A percentile compares a stretch with the other conserved stretches of the same genome.
phyloP scores from a whole-genome alignment of 2,888 invertebrate genomes.

The Idaea straminata region DNA sequence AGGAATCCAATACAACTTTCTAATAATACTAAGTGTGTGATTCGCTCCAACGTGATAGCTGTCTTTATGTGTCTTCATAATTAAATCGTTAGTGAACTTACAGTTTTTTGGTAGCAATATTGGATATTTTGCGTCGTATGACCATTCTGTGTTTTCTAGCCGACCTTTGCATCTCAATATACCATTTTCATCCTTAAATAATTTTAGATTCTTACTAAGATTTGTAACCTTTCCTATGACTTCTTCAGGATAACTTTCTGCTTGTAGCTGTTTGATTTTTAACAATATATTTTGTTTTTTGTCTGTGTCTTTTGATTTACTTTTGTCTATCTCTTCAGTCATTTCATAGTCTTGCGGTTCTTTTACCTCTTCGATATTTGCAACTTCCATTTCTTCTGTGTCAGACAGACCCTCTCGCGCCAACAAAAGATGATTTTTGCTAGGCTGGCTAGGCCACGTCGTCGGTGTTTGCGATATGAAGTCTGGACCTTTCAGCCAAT shows the following conservation, averaged over 20 bases:
- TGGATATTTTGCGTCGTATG: not conserved
- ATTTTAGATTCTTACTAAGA: conserved; percentile 13
- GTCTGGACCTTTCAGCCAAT: conserved; percentile 9
- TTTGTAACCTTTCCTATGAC: conserved; percentile 12
- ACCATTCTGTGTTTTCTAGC: not conserved
- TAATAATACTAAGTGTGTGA: too few relatives aligned
- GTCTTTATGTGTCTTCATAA: conserved; percentile 17
- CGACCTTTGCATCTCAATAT: conserved; percentile 22
- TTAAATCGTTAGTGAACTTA: conserved; percentile 16
- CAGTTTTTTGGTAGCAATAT: conserved; percentile 13
- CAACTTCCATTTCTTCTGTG: not conserved
- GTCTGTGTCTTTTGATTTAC: conserved; percentile 1
- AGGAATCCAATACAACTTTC: too few relatives aligned
- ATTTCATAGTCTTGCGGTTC: too few relatives aligned
- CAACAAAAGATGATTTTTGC: not conserved
- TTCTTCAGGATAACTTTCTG: not conserved
- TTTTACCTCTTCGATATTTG: too few relatives aligned
- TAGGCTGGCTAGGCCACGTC: not conserved
- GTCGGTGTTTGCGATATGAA: not conserved
- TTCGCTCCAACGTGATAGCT: too few relatives aligned
- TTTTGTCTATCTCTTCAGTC: conserved; percentile 6
- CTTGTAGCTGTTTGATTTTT: conserved; percentile 8
- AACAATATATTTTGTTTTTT: not conserved
- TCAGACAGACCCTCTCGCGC: not conserved
- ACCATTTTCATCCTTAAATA: conserved; percentile 20